These are phyloP conservation scores for Enteromius argenteus DNA, from an alignment of 2,797 vertebrate genomes.

Conservation along the genomic window DNA sequence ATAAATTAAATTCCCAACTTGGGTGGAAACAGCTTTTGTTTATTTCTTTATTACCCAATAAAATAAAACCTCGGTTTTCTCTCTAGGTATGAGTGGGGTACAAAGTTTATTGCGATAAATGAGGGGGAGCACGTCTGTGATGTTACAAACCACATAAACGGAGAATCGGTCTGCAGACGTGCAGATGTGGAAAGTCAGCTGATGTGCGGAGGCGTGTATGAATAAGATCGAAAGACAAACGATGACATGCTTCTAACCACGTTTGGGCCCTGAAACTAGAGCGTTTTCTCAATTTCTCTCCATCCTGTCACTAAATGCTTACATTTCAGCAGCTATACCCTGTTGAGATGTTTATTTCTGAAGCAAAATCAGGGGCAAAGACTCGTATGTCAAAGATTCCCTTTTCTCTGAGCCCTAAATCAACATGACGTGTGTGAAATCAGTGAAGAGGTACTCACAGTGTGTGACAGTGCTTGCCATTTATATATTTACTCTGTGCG, in stretches of 20 bases:
- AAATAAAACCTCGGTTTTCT: slow-evolving; percentile 18
- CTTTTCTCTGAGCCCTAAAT: slow-evolving; percentile 57
- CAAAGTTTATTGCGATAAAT: slow-evolving; percentile 30
- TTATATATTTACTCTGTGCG: slow-evolving; percentile 65
- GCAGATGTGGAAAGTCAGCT: slow-evolving; percentile 59
- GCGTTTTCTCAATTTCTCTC: slow-evolving; percentile 9
- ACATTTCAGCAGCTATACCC: slow-evolving; percentile 31
- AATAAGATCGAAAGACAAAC: slow-evolving; percentile 12
- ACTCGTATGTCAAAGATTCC: slow-evolving; percentile 43
- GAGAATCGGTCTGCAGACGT: slow-evolving; percentile 51
- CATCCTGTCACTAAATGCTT: slow-evolving; percentile 25
- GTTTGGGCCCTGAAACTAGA: slow-evolving; percentile 2
- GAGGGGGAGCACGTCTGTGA: slow-evolving; percentile 34
- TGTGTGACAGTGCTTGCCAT: slow-evolving; percentile 62
- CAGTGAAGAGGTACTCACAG: slow-evolving; percentile 60
- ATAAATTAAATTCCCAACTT: background rate
- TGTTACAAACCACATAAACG: slow-evolving; percentile 49
- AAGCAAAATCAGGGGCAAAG: slow-evolving; percentile 45
- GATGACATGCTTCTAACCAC: slow-evolving; percentile 7
- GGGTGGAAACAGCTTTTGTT: background rate
- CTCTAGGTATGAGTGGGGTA: background rate
- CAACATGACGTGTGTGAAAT: slow-evolving; percentile 62
- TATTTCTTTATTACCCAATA: slow-evolving; percentile 27
- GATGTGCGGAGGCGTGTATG: slow-evolving; percentile 52
- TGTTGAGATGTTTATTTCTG: slow-evolving; percentile 36